Conservation (phyloP, 2,113 vertebrate species). For the Hippocampus abdominalis region DNA sequence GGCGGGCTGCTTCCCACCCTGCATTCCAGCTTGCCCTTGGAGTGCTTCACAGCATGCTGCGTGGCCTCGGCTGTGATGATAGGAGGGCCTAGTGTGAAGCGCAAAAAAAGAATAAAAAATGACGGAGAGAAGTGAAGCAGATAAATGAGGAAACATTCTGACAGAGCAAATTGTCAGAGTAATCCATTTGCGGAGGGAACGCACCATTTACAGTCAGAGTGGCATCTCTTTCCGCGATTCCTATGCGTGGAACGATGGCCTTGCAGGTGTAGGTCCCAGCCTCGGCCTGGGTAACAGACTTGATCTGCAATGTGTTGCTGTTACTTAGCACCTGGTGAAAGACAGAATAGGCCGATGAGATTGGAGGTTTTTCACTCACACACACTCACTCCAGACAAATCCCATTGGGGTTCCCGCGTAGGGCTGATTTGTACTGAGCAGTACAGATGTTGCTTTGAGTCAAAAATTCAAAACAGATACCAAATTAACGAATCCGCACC, state of each 20-base stretch:
- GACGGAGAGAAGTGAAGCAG: background rate
- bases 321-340: slow-evolving; percentile 82
- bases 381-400: background rate
- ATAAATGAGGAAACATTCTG: background rate
- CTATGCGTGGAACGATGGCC: slow-evolving; percentile 79
- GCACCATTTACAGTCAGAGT: slow-evolving; percentile 84
- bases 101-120: background rate
- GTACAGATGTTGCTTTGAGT: background rate
- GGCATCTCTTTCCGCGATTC: slow-evolving; percentile 80
- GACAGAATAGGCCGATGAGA: slow-evolving; percentile 30
- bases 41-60: slow-evolving; percentile 79
- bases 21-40: slow-evolving; percentile 84
- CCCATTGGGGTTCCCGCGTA: background rate
- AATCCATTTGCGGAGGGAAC: slow-evolving; percentile 10
- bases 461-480: background rate
- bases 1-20: slow-evolving; percentile 80
- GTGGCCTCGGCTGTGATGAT: slow-evolving; percentile 79
- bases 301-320: slow-evolving; percentile 80
- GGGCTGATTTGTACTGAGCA: background rate
- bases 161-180: background rate
- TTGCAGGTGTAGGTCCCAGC: slow-evolving; percentile 84
- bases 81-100: slow-evolving; percentile 76
- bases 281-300: slow-evolving; percentile 79
- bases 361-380: slow-evolving; percentile 22
- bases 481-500: background rate